Percentiles rank a stretch among this genome's conserved stretches.
Evolutionary conservation across 2,888 invertebrate species (phyloP).

Genomic region (Drosophila meridiana): DNA sequence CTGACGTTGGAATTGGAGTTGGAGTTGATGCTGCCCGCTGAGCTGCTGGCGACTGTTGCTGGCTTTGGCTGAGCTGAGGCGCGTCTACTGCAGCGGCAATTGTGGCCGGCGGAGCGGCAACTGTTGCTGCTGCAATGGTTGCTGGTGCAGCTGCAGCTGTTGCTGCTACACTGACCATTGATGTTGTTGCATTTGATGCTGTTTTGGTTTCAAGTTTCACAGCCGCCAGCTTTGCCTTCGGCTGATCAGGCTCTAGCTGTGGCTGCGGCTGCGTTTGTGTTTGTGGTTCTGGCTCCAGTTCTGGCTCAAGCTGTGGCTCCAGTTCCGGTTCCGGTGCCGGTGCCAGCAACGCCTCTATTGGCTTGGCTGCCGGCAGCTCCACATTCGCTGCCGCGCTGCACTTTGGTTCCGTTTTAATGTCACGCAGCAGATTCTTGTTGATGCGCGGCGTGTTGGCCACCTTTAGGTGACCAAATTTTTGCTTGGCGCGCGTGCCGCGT

Average conservation of each 20-base stretch:
- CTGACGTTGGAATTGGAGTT: background rate
- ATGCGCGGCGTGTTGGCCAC: conserved; percentile 77
- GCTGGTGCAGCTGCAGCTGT: background rate
- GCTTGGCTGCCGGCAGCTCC: conserved; percentile 9
- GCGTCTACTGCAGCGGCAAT: background rate
- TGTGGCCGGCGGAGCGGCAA: background rate
- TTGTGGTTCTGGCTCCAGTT: background rate
- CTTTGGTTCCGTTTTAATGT: conserved; percentile 83
- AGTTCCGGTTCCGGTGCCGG: background rate
- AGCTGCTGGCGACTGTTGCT: background rate
- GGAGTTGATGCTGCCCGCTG: background rate
- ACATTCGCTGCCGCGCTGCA: conserved; percentile 55
- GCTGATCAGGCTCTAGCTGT: conserved; percentile 31
- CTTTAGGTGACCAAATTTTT: conserved; percentile 76
- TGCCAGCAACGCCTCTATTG: conserved; percentile 1
- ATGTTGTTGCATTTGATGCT: conserved; percentile 40
- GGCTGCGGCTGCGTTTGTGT: background rate
- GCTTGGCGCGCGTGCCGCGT: conserved; percentile 75
- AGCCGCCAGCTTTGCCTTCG: conserved; percentile 45
- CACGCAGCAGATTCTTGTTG: conserved; percentile 72
- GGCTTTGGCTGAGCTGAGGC: conserved; percentile 8
- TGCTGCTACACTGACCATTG: conserved; percentile 12
- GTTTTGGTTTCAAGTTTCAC: conserved; percentile 77
- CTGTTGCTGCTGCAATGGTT: background rate
- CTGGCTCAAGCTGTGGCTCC: background rate